Evolutionary conservation across 2,888 invertebrate genomes (phyloP), one percentile per base, ranked within the genome.

Genomic region (Coelinius sp.): DNA sequence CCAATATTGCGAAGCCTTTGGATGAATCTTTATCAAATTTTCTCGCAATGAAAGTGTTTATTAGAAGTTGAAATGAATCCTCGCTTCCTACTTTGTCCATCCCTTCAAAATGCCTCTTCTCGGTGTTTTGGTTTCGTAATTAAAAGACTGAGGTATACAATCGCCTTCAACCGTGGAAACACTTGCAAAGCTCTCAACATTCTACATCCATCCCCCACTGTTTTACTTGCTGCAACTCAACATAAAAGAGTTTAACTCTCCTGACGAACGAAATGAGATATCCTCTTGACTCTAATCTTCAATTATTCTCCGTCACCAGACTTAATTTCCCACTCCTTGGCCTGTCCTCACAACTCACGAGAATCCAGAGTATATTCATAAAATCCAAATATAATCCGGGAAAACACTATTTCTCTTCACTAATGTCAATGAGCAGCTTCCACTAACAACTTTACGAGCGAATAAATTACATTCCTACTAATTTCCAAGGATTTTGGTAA

Each of bases 241-340:
- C 17, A 31, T 35, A 8, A 35, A 59, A 31, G 59, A 35, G 1
- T 59, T 59, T 8, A 59, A 59, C 20, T 31, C 31, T 59, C 59
- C 31, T 31, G 56, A 56, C 59, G 59, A 59, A 59, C 31, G 59
- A 59, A 59, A 59, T 59, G 59, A 59, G 59, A 59, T 59, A 59
- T 35, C 59, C 35, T 35, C 59, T 59, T 20, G 59, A 59, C 35
- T 59, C 17, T 59, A 59, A 59, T 31, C 59, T 12, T 35, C 31
- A 59, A 59, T 59, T 59, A 31, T 59, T 25, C 27, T n/a, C 20
- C 59, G 17, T 56, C 25, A 8, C 27, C 14, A 25, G 31, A 59
- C 20, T 59, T 35, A 17, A 25, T 59, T 59, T n/a, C 31, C 41
- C 46, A 49, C 46, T 49, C 7, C 8, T n/a, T n/a, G 46, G 2